phyloP scores from a whole-genome alignment of 2,113 vertebrate species.

The Phylloscopus whistleri region DNA sequence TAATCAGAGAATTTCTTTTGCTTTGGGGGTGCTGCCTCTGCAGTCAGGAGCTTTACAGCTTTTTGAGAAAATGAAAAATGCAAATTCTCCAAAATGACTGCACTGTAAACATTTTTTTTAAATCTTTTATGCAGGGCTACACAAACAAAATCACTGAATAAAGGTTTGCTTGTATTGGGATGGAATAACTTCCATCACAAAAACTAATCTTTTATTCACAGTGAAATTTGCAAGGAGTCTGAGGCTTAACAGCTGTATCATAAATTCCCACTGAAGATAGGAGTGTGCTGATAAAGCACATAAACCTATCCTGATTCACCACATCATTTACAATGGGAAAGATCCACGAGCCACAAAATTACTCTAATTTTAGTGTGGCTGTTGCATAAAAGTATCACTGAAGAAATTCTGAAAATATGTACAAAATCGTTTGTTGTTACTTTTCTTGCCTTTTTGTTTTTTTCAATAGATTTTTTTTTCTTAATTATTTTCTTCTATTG shows the following conservation, averaged over 20 bases:
- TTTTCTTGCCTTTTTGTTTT: accelerated
- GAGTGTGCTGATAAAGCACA: background rate
- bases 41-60: background rate
- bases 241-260: background rate
- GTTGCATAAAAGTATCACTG: background rate
- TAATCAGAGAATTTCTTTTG: background rate
- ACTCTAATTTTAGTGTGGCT: background rate
- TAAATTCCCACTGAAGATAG: background rate
- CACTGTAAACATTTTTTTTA: background rate
- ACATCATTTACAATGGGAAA: background rate
- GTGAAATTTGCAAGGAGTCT: background rate
- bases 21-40: background rate
- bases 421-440: accelerated
- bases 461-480: background rate
- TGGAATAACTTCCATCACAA: background rate
- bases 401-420: background rate
- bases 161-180: background rate
- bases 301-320: background rate
- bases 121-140: background rate
- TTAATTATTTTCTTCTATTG: background rate
- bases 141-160: background rate
- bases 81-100: background rate
- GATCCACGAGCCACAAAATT: background rate
- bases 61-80: background rate
- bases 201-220: background rate